Percentiles rank a stretch among this genome's conserved stretches.
Conservation (phyloP, 2,797 vertebrate species). For the Sternotherus odoratus region DNA sequence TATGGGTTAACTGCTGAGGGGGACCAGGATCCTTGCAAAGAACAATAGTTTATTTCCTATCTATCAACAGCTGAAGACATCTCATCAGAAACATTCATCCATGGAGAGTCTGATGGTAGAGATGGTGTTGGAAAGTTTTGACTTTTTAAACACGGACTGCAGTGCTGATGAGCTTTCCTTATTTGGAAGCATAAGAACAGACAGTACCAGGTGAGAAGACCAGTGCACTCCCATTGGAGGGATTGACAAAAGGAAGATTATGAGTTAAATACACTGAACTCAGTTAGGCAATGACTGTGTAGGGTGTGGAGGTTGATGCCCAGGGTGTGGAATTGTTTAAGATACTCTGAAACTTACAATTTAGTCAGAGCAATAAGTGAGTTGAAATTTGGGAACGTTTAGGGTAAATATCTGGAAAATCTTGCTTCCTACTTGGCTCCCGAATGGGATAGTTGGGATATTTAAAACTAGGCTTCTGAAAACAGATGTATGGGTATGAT, state of each 20-base stretch:
- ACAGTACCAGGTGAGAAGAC: slow-evolving; percentile 83
- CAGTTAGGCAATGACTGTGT: not conserved
- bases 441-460: accelerated
- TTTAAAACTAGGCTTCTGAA: not conserved
- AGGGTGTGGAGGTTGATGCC: not conserved
- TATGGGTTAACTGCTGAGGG: not conserved
- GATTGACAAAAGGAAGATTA: not conserved
- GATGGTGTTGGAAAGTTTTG: slow-evolving; percentile 92
- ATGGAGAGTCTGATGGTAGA: slow-evolving; percentile 91
- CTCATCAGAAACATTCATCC: slow-evolving; percentile 77
- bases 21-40: not conserved
- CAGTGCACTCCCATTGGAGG: not conserved
- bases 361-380: not conserved
- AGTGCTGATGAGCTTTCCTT: slow-evolving; percentile 84
- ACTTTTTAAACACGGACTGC: slow-evolving; percentile 90
- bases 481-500: accelerated
- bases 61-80: slow-evolving; percentile 58
- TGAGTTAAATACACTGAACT: accelerated
- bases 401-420: accelerated
- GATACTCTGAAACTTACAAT: not conserved
- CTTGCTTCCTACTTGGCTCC: not conserved
- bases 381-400: not conserved
- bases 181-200: slow-evolving; percentile 84
- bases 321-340: accelerated
- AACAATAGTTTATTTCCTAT: not conserved